Percentiles rank a stretch among this genome's conserved stretches.
Conservation (phyloP, 2,888 invertebrate genomes). For the Habroteleia sp. region DNA sequence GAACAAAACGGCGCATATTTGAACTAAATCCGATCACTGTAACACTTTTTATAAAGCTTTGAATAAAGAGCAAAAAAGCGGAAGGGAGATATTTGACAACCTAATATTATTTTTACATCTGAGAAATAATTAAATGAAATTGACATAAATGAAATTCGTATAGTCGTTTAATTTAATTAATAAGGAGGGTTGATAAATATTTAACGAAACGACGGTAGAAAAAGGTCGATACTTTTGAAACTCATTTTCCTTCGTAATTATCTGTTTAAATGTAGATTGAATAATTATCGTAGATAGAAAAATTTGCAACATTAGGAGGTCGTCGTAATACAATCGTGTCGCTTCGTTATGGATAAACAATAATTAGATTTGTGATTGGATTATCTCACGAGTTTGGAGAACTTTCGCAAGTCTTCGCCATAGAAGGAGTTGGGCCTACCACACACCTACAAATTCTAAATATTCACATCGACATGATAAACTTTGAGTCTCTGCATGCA, state of each 20-base stretch:
- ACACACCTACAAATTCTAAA: conserved; percentile 63
- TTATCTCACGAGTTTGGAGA: conserved; percentile 66
- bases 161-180: conserved; percentile 29
- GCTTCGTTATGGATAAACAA: conserved; percentile 65
- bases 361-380: conserved; percentile 68
- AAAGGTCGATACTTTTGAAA: conserved; percentile 48
- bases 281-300: conserved; percentile 37
- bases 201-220: conserved; percentile 19
- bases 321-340: conserved; percentile 56
- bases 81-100: too few species aligned
- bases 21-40: too few species aligned
- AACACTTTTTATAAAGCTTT: too few species aligned
- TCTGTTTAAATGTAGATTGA: conserved; percentile 56
- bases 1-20: too few species aligned
- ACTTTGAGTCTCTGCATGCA: conserved; percentile 42
- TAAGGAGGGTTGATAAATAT: conserved; percentile 42
- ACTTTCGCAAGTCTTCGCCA: conserved; percentile 65
- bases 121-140: too few species aligned
- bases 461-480: conserved; percentile 62
- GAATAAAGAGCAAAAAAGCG: too few species aligned
- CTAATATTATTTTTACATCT: too few species aligned
- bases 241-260: conserved; percentile 51
- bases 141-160: conserved; percentile 16
- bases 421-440: conserved; percentile 64
- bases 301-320: conserved; percentile 43